Percentiles rank a stretch among this genome's conserved stretches.
Conservation (phyloP, 2,888 invertebrate genomes). For the Tromatobia lineatoria region DNA sequence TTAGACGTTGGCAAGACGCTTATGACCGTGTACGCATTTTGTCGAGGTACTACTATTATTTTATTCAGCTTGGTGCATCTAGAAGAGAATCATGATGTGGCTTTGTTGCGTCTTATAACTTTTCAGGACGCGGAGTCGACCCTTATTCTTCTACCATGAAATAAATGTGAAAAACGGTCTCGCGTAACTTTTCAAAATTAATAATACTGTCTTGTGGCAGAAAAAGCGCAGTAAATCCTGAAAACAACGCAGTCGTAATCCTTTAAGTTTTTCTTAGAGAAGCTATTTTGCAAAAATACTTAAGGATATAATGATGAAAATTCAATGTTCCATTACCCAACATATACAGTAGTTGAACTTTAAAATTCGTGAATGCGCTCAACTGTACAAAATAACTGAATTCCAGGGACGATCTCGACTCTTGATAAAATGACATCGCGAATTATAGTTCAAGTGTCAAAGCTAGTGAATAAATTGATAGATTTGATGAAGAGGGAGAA, state of each 20-base stretch:
- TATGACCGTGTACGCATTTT: neutral
- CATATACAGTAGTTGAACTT: neutral
- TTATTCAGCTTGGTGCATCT: slow-evolving; percentile 13
- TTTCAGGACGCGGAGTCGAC: slow-evolving; percentile 36
- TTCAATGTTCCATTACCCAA: too few relatives aligned
- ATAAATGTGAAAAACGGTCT: slow-evolving; percentile 37
- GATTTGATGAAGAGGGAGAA: neutral
- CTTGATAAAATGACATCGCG: neutral
- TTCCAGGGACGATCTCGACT: neutral
- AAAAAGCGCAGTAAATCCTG: neutral
- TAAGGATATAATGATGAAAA: too few relatives aligned
- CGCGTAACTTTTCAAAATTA: slow-evolving; percentile 34
- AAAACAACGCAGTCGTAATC: neutral
- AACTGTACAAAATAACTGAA: neutral
- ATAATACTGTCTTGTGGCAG: neutral
- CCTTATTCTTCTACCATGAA: slow-evolving; percentile 31
- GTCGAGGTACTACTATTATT: slow-evolving; percentile 28
- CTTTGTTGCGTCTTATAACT: slow-evolving; percentile 38
- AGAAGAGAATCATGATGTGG: neutral
- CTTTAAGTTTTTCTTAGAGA: neutral
- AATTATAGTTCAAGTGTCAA: neutral
- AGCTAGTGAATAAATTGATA: neutral
- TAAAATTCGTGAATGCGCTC: neutral
- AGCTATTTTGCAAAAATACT: neutral
- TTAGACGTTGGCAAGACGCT: neutral